These are phyloP conservation scores for Callimorpha dominula DNA, from an alignment of 2,888 invertebrate genomes.

Conservation along the genomic window DNA sequence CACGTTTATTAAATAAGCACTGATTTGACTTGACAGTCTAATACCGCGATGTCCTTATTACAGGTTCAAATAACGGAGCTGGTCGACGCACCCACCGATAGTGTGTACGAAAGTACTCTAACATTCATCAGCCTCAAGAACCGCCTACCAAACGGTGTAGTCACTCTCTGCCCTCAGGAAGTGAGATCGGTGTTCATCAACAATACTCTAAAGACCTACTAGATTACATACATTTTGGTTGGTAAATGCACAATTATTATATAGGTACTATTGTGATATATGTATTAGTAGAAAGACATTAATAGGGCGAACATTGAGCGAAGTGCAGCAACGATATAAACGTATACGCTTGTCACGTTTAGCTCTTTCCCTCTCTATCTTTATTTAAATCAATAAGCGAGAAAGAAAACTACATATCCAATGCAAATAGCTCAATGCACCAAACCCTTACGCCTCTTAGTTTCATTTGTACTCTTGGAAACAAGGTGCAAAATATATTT, in stretches of 20 bases:
- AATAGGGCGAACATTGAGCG: background rate
- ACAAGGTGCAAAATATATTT: background rate
- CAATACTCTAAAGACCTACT: slow-evolving; percentile 63
- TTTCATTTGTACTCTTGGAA: background rate
- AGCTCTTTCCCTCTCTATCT: background rate
- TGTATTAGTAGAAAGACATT: background rate
- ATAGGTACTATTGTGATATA: slow-evolving; percentile 19
- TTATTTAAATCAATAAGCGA: background rate
- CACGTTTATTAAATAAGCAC: no score
- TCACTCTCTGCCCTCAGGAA: slow-evolving; percentile 87
- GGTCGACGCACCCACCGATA: slow-evolving; percentile 70
- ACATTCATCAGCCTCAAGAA: slow-evolving; percentile 78
- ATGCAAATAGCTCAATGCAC: background rate
- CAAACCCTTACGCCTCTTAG: background rate
- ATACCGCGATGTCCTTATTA: slow-evolving; percentile 36
- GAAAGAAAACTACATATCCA: slow-evolving; percentile 3
- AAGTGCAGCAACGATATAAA: background rate
- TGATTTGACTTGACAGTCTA: no score
- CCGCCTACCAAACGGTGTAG: slow-evolving; percentile 58
- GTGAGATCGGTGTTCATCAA: slow-evolving; percentile 84
- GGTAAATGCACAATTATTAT: slow-evolving; percentile 15
- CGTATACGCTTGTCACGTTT: background rate
- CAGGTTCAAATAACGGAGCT: slow-evolving; percentile 84
- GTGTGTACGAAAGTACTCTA: slow-evolving; percentile 81
- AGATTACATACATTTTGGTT: slow-evolving; percentile 10